Evolutionary conservation across 2,888 invertebrate genomes (phyloP), one percentile per base, ranked within the genome.

Genomic region (Lapara coniferarum): DNA sequence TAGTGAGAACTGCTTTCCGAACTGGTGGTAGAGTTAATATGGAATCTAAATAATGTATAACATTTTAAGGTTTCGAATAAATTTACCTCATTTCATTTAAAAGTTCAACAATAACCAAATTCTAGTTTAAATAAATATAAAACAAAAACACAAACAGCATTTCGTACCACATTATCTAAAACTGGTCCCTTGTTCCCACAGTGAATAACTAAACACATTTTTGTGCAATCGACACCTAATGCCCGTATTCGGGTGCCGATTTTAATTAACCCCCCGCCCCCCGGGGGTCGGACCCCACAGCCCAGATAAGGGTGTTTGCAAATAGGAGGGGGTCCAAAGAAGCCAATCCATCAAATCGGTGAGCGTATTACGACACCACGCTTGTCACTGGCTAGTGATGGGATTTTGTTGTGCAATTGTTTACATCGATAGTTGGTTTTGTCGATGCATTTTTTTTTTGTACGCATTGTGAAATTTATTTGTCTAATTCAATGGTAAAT

Each of bases 291-390:
- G 49, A 80, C 81, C 81, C 81, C 78, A 74, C 71, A 78, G 78
- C 79, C 82, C 86, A 85, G 90, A 90, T 89, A 90, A 91, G 93
- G 93, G 93, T 92, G 92, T 92, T 93, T 93, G 92, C 92, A 92
- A 92, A 93, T 92, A 93, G 89, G 85, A 88, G 91, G 91, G 92
- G 85, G 85, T 85, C 89, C 89, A 89, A 92, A 92, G 93, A 92
- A 93, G 93, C 93, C 93, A 93, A 93, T 93, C 93, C 93, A 93
- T 93, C 93, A 93, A 93, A 93, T 91, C 85, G 90, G 84, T 84
- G 90, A 90, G 86, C 91, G 91, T 91, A 91, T 93, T 92, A 92
- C 92, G 91, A 92, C 92, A 90, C 92, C 91, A 84, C 82, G 86
- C 81, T 84, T 86, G 90, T 89, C 90, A 88, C 85, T 76, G 76